Conservation (phyloP, 2,113 vertebrate species). For the Otocyon megalotis region DNA sequence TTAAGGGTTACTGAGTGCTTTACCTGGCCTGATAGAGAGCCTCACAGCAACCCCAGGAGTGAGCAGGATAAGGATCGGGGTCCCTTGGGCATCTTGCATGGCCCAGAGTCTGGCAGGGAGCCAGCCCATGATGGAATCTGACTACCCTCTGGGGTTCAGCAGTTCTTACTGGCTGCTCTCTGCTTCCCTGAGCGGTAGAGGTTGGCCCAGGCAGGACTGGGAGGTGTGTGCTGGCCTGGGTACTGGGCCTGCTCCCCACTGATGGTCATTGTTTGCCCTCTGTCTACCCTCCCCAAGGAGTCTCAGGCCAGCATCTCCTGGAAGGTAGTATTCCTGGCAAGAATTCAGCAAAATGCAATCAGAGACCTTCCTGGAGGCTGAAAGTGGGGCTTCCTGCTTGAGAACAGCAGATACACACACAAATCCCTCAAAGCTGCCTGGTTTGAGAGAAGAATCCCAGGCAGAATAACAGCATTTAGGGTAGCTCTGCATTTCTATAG, state of each 20-base stretch:
- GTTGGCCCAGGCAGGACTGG: not conserved
- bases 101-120: not conserved
- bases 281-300: not conserved
- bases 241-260: not conserved
- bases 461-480: conserved; percentile 79
- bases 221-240: not conserved
- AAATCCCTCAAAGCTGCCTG: conserved; percentile 9
- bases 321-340: not conserved
- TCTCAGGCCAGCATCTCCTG: not conserved
- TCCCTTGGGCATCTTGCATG: not conserved
- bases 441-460: conserved; percentile 52
- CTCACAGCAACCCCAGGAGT: not conserved
- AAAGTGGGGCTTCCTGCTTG: not conserved
- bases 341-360: not conserved
- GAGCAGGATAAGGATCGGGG: not conserved
- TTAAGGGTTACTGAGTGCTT: not conserved
- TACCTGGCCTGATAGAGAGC: not conserved
- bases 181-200: not conserved
- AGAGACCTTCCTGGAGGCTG: not conserved
- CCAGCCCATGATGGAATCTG: not conserved
- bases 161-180: not conserved
- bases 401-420: not conserved
- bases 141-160: not conserved
- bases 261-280: not conserved
- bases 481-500: conserved; percentile 78